phyloP scores from a whole-genome alignment of 2,888 invertebrate species.

The Bimastos eiseni region DNA sequence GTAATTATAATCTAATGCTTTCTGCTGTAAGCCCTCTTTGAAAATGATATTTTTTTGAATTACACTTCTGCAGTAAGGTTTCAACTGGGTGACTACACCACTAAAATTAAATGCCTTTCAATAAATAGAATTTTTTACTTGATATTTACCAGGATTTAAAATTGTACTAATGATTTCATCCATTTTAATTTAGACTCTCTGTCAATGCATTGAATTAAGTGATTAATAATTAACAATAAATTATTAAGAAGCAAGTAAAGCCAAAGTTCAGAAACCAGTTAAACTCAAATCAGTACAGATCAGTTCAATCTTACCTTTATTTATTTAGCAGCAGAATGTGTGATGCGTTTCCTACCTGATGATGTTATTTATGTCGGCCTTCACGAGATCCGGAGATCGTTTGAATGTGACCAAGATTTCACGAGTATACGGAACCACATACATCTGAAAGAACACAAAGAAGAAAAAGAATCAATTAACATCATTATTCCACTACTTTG shows the following conservation, averaged over 20 bases:
- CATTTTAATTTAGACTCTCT: not conserved
- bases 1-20: not conserved
- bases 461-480: not conserved
- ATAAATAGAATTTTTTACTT: not conserved
- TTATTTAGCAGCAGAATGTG: not conserved
- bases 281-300: too few species aligned
- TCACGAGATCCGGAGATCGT: not conserved
- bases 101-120: not conserved
- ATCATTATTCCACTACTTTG: too few species aligned
- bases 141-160: not conserved
- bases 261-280: not conserved
- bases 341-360: not conserved
- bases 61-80: not conserved
- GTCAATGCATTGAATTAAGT: not conserved
- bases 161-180: not conserved
- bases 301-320: too few species aligned
- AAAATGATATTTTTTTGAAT: not conserved
- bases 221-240: not conserved
- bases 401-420: constrained; percentile 9
- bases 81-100: not conserved
- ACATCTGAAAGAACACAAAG: not conserved
- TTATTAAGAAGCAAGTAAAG: not conserved
- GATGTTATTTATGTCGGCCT: not conserved
- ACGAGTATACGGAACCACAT: not conserved
- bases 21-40: constrained; percentile 13